Evolutionary conservation across 2,888 invertebrate genomes (phyloP), one percentile per base, ranked within the genome.

Genomic region (Drosophila testacea): DNA sequence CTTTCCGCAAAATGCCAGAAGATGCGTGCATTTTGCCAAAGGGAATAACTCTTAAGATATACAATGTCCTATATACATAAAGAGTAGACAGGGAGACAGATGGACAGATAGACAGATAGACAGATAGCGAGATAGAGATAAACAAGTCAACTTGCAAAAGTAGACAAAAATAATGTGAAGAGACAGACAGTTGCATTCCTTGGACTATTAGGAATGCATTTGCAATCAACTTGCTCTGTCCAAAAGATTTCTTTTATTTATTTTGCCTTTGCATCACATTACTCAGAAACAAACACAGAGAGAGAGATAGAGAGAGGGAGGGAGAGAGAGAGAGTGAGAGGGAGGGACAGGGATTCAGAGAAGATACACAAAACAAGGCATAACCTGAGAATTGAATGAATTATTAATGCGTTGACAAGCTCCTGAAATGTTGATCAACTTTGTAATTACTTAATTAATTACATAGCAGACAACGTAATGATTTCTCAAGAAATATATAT

Each of bases 371-470:
- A 62, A 56, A 55, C 55, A 44, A 47, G 44, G 28, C 57, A 38
- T 54, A 54, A 54, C 47, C 56, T 55, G 39, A 55, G 47, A 11
- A 56, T 52, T 22, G 41, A 48, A 36, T 62, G 30, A 62, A 56
- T 52, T 63, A 46, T 63, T 63, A 63, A 52, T 38, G 55, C 42
- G 36, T 32, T 47, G 39, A 10, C 36, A 56, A 64, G 41, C 51
- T 52, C 56, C 46, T 65, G 38, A 54, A 65, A 65, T 68, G 51
- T 51, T 66, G 52, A 52, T 69, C 46, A 73, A 73, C 61, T 67
- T 77, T 62, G 69, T 66, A 69, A 77, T 77, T 73, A 61, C 73
- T 44, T 64, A 48, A 69, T 69, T 38, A 77, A 73, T 69, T 72
- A 75, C 65, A 56, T 46, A n/a, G 13, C 57, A 34, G 34, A 32